Evolutionary conservation across 1,140 invertebrate species (phyloP).

Genomic region (Drosophila erecta): DNA sequence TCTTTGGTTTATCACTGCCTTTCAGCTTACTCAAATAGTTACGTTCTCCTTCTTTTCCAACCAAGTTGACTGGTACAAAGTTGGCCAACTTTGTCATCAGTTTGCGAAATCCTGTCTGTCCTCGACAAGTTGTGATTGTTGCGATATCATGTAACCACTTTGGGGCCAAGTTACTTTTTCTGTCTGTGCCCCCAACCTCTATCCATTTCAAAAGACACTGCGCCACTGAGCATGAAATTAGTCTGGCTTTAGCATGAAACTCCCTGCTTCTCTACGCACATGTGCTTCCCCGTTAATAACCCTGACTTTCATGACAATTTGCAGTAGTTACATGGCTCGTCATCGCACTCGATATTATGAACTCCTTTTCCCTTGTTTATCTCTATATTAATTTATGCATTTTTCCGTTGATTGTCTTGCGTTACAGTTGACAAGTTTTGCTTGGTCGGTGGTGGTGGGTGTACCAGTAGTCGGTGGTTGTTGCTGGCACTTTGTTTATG

Average conservation of each 20-base stretch:
- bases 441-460: conserved; percentile 15
- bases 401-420: conserved; percentile 69
- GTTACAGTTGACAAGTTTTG: conserved; percentile 79
- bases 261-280: conserved; percentile 17
- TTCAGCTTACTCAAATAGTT: not conserved
- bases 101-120: conserved; percentile 2
- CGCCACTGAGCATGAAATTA: conserved; percentile 77
- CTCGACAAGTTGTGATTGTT: conserved; percentile 9
- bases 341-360: conserved; percentile 63
- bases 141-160: conserved; percentile 33
- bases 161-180: not conserved
- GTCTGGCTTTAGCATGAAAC: conserved; percentile 15
- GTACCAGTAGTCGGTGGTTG: conserved; percentile 7
- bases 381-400: conserved; percentile 77
- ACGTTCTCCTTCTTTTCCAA: not conserved
- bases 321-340: conserved; percentile 49
- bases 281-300: conserved; percentile 29
- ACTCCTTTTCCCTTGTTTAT: conserved; percentile 24
- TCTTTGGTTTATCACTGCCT: not conserved
- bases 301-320: conserved; percentile 54
- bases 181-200: conserved; percentile 21
- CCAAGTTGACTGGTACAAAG: conserved; percentile 1
- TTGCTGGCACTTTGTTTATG: conserved; percentile 30
- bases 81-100: conserved; percentile 13
- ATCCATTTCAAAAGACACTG: conserved; percentile 72